Base-by-base conservation (phyloP, 2,113 vertebrate genomes). In the Semicossyphus pulcher region DNA sequence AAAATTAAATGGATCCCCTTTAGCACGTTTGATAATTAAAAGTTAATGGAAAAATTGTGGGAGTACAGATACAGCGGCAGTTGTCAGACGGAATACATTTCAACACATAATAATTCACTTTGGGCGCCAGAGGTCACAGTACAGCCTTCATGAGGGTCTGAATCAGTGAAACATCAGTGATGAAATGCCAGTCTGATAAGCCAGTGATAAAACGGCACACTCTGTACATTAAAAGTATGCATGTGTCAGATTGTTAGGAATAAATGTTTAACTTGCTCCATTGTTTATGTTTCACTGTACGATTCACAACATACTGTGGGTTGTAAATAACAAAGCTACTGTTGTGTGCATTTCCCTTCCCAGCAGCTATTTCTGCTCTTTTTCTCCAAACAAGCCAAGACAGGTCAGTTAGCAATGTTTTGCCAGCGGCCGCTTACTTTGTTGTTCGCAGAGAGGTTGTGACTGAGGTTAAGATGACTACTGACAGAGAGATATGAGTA, bases 1-100 rank as follows among this genome's bases (percentile, higher is more conserved):
- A 82, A 85, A 88, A 88, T 84, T 85, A 81, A 87, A 86, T 76
- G 65, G 58, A 85, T 77, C 70, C 84, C 78, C 86, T 83, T 85
- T 76, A 81, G 81, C 82, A 79, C 51, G 72, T 81, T 78, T 15
- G 72, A 54, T 82, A 85, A 90, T 90, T 90, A 86, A 82, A 85
- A 82, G 75, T 82, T 85, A 87, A 85, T 84, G 68, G 62, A 84
- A 83, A 84, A 85, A 77, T 16, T 36, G 68, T 52, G 62, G 57
- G 61, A 54, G 53, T 34, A 58, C 28, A 72, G 74, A 69, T 77
- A 71, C 48, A 39, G 72, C 63, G 58, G 77, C 56, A 65, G 68
- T 68, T 67, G 76, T 78, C 81, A 72, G 79, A 36, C 72, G 51
- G 48, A 85, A 83, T 69, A 78, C 62, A 72, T 80, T 83, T 70